Conservation (phyloP, 2,888 invertebrate genomes). For the Diaprepes abbreviatus region DNA sequence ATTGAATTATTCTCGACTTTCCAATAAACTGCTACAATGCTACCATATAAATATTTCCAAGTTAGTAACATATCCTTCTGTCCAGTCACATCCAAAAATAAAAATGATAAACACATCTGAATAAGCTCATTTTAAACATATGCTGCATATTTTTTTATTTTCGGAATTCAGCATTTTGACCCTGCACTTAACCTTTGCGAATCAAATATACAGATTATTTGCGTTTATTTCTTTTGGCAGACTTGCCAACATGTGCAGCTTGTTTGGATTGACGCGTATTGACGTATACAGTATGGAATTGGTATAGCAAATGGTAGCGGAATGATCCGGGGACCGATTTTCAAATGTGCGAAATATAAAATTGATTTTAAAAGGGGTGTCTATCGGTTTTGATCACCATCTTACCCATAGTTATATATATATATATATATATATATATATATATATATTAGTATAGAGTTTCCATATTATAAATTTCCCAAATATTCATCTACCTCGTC, state of each 20-base stretch:
- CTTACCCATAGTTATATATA: no score
- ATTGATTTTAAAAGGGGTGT: no score
- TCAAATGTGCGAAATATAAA: no score
- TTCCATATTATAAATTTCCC: no score
- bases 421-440: no score
- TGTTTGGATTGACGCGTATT: conserved; percentile 20
- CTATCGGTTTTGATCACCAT: no score
- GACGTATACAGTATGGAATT: neutral
- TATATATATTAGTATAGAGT: no score
- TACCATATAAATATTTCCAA: neutral
- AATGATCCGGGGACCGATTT: no score
- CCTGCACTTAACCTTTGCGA: conserved; percentile 41
- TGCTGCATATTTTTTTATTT: conserved; percentile 21
- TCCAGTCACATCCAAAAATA: conserved; percentile 19
- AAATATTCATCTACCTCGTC: no score
- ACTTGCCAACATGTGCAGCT: conserved; percentile 18
- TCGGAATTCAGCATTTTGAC: conserved; percentile 34
- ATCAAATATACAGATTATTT: conserved; percentile 22
- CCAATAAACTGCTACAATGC: no score
- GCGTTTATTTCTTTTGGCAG: conserved; percentile 34
- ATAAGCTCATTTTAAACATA: conserved; percentile 1
- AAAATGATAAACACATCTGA: conserved; percentile 10
- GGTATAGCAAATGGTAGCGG: neutral
- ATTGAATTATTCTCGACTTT: no score
- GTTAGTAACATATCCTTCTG: no score